Evolutionary conservation across 2,888 invertebrate genomes (phyloP), one percentile per base, ranked within the genome.

Genomic region (Tipula lateralis): DNA sequence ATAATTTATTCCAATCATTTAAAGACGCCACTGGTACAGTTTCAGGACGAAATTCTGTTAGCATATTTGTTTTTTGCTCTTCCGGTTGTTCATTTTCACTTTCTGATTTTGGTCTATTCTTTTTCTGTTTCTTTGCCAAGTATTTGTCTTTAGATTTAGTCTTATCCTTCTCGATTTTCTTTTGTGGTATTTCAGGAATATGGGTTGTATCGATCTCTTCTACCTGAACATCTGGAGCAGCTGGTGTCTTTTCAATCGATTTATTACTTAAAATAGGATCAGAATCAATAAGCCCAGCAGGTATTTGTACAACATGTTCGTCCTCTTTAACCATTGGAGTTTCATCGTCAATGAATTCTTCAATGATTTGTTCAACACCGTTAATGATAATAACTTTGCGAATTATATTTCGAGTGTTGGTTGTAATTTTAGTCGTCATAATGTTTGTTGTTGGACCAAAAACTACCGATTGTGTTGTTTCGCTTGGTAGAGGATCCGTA

Each of bases 291-390:
- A 96, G n/a, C n/a, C 95, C 85, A 93, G 92, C 24, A 24, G 66
- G 24, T 2, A 66, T 66, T 7, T 66, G 19, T 24, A 24, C 24
- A 66, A 66, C 0, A 24, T 66, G 24, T 66, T 66, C 66, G 2
- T 66, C 9, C 0, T 66, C 24, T 24, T 66, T 24, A 1, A 24
- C 24, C 0, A 12, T 66, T 66, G 66, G 66, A 66, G 66, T 24
- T 24, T 66, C 66, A n/a, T 66, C 96, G 88, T 96, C 96, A 80
- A 96, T 91, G 0, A 96, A 90, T 90, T 96, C 96, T 89, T 96
- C 96, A 6, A 94, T 94, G 0, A 95, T 92, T 85, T 94, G 94
- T 90, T 96, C 96, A 89, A 95, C 95, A 0, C 96, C 96, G 88
- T 96, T 94, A 85, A 96, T 93, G 3, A 96, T 93, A 0, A 94